A percentile compares a stretch with the other conserved stretches of the same genome.
phyloP scores from a whole-genome alignment of 2,888 invertebrate genomes.

The Plebejus argus region DNA sequence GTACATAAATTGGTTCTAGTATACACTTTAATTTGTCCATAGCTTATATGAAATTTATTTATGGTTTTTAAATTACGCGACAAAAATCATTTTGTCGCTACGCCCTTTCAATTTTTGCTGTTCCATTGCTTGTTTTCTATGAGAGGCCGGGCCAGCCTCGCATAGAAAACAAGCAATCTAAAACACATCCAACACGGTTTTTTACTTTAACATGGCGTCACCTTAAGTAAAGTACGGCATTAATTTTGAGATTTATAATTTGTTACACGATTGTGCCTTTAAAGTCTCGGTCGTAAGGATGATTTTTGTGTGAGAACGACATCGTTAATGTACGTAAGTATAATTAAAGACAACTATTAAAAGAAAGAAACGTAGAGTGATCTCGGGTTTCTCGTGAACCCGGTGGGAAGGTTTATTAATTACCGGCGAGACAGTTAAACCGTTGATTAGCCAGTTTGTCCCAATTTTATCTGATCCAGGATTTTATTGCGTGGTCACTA shows the following conservation, averaged over 20 bases:
- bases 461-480: constrained; percentile 44
- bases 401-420: constrained; percentile 54
- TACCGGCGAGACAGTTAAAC: constrained; percentile 43
- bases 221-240: constrained; percentile 38
- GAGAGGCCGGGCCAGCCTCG: too few relatives aligned
- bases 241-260: constrained; percentile 37
- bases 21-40: too few relatives aligned
- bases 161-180: too few relatives aligned
- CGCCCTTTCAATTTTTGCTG: too few relatives aligned
- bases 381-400: constrained; percentile 47
- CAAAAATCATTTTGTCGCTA: too few relatives aligned
- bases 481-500: constrained; percentile 31
- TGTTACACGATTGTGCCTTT: constrained; percentile 30
- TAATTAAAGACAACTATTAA: constrained; percentile 52
- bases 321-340: constrained; percentile 35
- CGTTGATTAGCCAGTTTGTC: constrained; percentile 42
- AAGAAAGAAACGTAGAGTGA: constrained; percentile 46
- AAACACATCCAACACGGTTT: too few relatives aligned
- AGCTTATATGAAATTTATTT: too few relatives aligned
- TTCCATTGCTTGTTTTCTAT: too few relatives aligned
- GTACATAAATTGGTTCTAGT: too few relatives aligned
- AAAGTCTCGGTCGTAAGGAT: constrained; percentile 38
- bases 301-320: constrained; percentile 37
- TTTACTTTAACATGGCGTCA: too few relatives aligned
- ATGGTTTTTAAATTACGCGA: too few relatives aligned